Evolutionary conservation across 2,113 vertebrate species (phyloP), one percentile per base, ranked within the genome.

Genomic region (Raja brachyura): DNA sequence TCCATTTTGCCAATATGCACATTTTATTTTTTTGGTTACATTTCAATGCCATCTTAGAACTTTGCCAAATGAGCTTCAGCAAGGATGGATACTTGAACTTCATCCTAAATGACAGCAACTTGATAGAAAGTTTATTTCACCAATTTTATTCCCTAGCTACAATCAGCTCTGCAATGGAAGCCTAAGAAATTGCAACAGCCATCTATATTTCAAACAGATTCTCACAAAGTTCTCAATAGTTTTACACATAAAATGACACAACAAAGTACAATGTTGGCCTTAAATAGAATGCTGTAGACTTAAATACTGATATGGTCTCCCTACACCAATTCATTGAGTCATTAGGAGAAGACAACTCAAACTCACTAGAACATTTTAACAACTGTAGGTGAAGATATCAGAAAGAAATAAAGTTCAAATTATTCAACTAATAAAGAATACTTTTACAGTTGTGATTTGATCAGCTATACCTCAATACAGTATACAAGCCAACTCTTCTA

Each of bases 401-500:
- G 10, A 73, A 73, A 74, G 61, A 85, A 61, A 39, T 68, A 20
- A 70, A 28, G 66, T 39, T 14, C 66, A 92, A 73, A 70, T 92
- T 92, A 39, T 54, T 73, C 90, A 48, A 54, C 11, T 54, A 92
- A 92, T 70, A n/a, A 90, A 68, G 66, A 63, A 73, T 54, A 25
- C 3, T 92, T 74, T 70, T 92, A 48, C 48, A 92, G 63, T 25
- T 70, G 33, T 39, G 22, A 61, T 48, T 70, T 92, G 88, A 92
- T 92, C 88, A 48, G 31, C 33, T 92, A 66, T 20, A 92, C 33
- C 63, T 92, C 63, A 92, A 92, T 92, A 92, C 88, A 92, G 66
- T 92, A 33, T 70, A 92, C 16, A 92, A 48, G 88, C 68, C 88
- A 92, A 73, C 88, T 92, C 88, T 39, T 92, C 63, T 70, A 92